Conservation (phyloP, 2,888 invertebrate genomes). For the Caenorhabditis sp. region DNA sequence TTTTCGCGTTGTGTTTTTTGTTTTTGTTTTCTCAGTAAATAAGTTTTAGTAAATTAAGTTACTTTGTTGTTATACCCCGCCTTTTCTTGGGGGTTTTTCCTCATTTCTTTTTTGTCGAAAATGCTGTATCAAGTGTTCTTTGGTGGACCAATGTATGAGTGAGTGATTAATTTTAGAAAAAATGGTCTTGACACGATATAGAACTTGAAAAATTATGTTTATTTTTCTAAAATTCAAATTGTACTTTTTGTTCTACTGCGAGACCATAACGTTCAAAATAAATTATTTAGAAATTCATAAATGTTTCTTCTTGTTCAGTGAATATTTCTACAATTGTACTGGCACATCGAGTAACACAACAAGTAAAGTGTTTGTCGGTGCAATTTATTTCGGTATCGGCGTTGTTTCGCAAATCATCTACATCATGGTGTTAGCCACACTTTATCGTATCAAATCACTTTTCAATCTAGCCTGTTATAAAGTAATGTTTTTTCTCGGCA, state of each 20-base stretch:
- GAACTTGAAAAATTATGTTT: too few species aligned
- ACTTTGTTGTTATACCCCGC: background rate
- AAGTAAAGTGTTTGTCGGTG: slow-evolving; percentile 10
- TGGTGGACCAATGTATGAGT: slow-evolving; percentile 10
- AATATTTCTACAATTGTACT: slow-evolving; percentile 27
- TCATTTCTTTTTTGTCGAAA: background rate
- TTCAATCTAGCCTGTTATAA: slow-evolving; percentile 28
- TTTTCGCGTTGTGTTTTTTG: too few species aligned
- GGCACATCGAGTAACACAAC: slow-evolving; percentile 21
- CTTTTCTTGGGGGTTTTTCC: background rate
- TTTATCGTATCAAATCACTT: slow-evolving; percentile 13
- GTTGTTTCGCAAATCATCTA: slow-evolving; percentile 23
- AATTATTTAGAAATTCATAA: too few species aligned
- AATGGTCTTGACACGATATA: too few species aligned
- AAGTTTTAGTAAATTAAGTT: too few species aligned
- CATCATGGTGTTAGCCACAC: slow-evolving; percentile 11
- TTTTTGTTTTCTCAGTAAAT: too few species aligned
- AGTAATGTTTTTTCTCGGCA: slow-evolving; percentile 33
- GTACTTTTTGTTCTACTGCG: too few species aligned
- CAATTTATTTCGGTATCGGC: slow-evolving; percentile 20
- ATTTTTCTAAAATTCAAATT: too few species aligned
- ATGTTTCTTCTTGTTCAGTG: too few species aligned
- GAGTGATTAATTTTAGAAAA: too few species aligned
- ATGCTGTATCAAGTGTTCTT: slow-evolving; percentile 15
- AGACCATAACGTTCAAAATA: too few species aligned